Evolutionary conservation across 2,797 vertebrate species (phyloP).

Genomic region (Intellagama lesueurii): DNA sequence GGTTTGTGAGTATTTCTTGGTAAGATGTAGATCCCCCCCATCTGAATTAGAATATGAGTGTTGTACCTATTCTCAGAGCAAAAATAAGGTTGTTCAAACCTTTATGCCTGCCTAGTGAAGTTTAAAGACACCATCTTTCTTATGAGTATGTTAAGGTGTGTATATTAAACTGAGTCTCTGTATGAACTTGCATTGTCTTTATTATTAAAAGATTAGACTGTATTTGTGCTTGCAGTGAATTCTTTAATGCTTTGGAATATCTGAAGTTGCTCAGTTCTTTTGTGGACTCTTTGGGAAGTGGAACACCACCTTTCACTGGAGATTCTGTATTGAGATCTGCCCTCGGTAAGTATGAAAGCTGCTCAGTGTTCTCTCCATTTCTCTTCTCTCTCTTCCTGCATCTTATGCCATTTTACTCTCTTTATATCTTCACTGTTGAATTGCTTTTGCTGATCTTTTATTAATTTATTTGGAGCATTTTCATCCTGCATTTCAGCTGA

Average conservation of each 20-base stretch:
- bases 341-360: conserved; percentile 72
- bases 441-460: not conserved
- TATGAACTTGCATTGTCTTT: not conserved
- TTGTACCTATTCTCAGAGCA: not conserved
- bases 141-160: not conserved
- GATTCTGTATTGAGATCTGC: conserved; percentile 76
- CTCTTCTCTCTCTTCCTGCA: not conserved
- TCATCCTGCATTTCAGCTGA: not conserved
- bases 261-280: conserved; percentile 91
- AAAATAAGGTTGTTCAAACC: not conserved
- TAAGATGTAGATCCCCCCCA: not conserved
- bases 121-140: not conserved
- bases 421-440: not conserved
- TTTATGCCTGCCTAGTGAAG: not conserved
- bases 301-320: conserved; percentile 77
- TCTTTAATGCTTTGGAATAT: conserved; percentile 90
- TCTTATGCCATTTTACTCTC: not conserved
- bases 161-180: not conserved
- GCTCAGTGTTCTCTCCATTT: not conserved
- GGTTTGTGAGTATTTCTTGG: not conserved
- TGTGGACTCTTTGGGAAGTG: conserved; percentile 88
- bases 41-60: not conserved
- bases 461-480: conserved; percentile 3
- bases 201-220: not conserved
- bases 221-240: conserved; percentile 81